Base-by-base conservation (phyloP, 2,797 vertebrate species). In the Chiroxiphia lanceolata region DNA sequence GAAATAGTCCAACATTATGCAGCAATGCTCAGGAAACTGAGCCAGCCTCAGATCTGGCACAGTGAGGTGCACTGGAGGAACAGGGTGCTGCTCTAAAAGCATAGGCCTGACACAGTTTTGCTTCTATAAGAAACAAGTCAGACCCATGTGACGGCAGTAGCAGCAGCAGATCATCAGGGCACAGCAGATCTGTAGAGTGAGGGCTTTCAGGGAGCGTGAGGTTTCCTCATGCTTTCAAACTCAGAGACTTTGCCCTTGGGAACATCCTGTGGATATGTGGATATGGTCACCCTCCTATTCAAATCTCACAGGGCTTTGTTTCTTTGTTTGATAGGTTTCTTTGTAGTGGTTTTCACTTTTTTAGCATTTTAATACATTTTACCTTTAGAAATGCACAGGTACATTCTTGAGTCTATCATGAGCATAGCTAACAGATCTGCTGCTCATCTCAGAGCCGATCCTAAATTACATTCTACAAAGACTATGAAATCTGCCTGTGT, bases 11-110 rank as follows among this genome's bases (percentile, higher is more conserved):
- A 76, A 45, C 19, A 36, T 59, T n/a, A 74, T 36, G 45, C 53
- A 67, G 3, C 31, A 78, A 26, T 15, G 27, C 2, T 72, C 17
- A 57, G 36, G 4, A 80, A 77, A 74, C 16, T 23, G 23, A 81
- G 26, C 34, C 56, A 40, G 31, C 12, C 47, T 33, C 38, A 50
- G 10, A 26, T 3, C 13, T 19, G 57, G 47, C 16, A 36, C 20
- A 70, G 16, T 0, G 0, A 9, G 15, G 15, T 18, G 21, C 15
- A 14, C 25, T 21, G 1, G 0, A 56, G 31, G 20, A 75, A 15
- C 10, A 20, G 38, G 20, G 29, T 4, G 2, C 44, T 42, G 31
- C 8, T 54, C 3, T 17, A 20, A n/a, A 84, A 83, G 8, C 20
- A 48, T 6, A 7, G 19, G 11, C 25, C n/a, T 65, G 18, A 5